Evolutionary conservation across 2,888 invertebrate species (phyloP).

Genomic region (Mechanitis messenoides): DNA sequence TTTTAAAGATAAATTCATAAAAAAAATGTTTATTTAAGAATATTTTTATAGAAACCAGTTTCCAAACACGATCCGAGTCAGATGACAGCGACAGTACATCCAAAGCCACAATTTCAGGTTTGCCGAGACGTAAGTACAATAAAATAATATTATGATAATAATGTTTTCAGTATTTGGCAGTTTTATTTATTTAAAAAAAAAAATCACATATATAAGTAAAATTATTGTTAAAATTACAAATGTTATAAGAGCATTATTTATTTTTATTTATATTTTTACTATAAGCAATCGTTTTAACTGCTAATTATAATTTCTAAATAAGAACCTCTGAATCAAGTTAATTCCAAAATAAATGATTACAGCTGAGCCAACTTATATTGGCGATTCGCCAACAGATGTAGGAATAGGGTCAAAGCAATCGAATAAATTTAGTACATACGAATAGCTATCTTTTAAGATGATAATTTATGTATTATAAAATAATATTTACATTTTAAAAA

Average conservation of each 20-base stretch:
- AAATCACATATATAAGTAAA: too few relatives aligned
- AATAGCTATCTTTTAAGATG: conserved; percentile 10
- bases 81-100: conserved; percentile 74
- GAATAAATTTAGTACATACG: conserved; percentile 24
- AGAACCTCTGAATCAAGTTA: conserved; percentile 1
- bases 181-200: not conserved
- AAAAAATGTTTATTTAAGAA: not conserved
- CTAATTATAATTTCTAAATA: not conserved
- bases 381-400: conserved; percentile 17
- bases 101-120: conserved; percentile 63
- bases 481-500: conserved; percentile 12
- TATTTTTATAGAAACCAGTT: conserved; percentile 65
- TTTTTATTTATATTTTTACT: conserved; percentile 4
- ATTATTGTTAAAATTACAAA: too few relatives aligned
- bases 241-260: not conserved
- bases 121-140: conserved; percentile 60
- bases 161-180: conserved; percentile 6
- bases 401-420: conserved; percentile 28
- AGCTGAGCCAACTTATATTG: conserved; percentile 15
- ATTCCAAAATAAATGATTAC: not conserved
- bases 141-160: not conserved
- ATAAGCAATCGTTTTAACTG: not conserved
- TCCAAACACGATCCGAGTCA: conserved; percentile 69
- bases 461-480: conserved; percentile 2
- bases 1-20: too few relatives aligned